Percentiles rank a stretch among this genome's conserved stretches.
phyloP scores from a whole-genome alignment of 1,140 invertebrate species.

The Polypedilum pembai region DNA sequence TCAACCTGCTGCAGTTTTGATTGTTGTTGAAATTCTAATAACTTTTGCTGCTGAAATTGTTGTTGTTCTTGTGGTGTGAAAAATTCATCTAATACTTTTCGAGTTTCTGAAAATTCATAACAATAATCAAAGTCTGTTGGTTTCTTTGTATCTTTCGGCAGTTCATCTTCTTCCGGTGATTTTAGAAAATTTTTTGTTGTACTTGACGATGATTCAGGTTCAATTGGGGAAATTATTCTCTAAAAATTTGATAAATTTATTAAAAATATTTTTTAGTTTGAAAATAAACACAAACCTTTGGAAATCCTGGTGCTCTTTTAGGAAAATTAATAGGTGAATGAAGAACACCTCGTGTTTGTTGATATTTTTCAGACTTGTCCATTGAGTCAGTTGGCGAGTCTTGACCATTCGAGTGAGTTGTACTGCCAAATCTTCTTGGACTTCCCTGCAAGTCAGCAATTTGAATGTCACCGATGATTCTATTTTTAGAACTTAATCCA shows the following conservation, averaged over 20 bases:
- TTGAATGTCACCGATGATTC: background rate
- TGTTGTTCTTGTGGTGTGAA: slow-evolving; percentile 46
- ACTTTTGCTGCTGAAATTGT: slow-evolving; percentile 12
- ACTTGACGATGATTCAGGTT: slow-evolving; percentile 13
- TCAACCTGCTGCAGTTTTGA: background rate
- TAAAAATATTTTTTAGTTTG: background rate
- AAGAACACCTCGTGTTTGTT: background rate
- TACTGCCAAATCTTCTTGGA: background rate
- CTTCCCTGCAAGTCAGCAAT: slow-evolving; percentile 17
- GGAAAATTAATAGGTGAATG: background rate
- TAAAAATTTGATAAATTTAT: background rate
- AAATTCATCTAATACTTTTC: slow-evolving; percentile 79
- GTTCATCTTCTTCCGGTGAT: background rate
- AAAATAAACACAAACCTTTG: background rate
- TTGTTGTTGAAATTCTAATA: slow-evolving; percentile 27
- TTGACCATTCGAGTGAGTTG: background rate
- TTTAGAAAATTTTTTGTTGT: background rate
- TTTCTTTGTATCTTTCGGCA: background rate
- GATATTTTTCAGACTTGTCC: background rate
- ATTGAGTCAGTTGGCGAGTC: background rate
- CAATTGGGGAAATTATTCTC: background rate
- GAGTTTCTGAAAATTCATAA: slow-evolving; percentile 77
- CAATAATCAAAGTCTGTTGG: slow-evolving; percentile 61
- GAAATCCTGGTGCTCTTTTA: slow-evolving; percentile 23
- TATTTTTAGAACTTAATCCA: background rate